Conservation (phyloP, 2,888 invertebrate species). For the Pterostichus niger region DNA sequence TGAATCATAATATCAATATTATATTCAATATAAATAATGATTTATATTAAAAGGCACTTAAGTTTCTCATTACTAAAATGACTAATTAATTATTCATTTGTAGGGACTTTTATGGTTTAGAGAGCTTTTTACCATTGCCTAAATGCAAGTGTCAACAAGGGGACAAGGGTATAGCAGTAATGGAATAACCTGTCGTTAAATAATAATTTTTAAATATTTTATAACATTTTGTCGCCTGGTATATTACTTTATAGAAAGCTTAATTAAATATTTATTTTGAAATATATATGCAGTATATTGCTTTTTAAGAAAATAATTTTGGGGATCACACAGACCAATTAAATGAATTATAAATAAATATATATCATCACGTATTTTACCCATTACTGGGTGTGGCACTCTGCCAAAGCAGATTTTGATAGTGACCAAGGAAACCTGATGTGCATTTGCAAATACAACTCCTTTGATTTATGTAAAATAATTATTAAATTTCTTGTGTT, state of each 20-base stretch:
- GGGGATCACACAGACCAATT: not conserved
- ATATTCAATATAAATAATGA: slow-evolving; percentile 1
- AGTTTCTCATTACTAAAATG: slow-evolving; percentile 29
- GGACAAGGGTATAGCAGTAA: slow-evolving; percentile 15
- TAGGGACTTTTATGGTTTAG: slow-evolving; percentile 2
- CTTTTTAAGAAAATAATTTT: not conserved
- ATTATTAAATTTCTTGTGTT: too few relatives aligned
- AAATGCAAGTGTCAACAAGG: slow-evolving; percentile 31
- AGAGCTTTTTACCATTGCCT: slow-evolving; percentile 8
- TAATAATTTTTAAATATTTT: slow-evolving; percentile 56
- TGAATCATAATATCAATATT: not conserved
- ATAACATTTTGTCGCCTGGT: slow-evolving; percentile 12
- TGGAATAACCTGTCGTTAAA: slow-evolving; percentile 49
- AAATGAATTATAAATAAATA: too few relatives aligned
- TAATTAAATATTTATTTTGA: slow-evolving; percentile 29
- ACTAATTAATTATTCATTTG: not conserved
- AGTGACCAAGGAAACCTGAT: too few relatives aligned
- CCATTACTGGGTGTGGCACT: too few relatives aligned
- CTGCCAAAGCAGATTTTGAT: too few relatives aligned
- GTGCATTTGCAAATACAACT: too few relatives aligned
- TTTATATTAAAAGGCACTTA: slow-evolving; percentile 21
- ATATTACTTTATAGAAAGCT: slow-evolving; percentile 21
- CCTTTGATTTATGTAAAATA: too few relatives aligned
- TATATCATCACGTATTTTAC: too few relatives aligned
- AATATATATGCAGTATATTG: slow-evolving; percentile 1